A percentile compares a stretch with the other conserved stretches of the same genome.
These are phyloP conservation scores for Odobenus rosmarus DNA, from an alignment of 2,113 vertebrate genomes.

Conservation along the genomic window DNA sequence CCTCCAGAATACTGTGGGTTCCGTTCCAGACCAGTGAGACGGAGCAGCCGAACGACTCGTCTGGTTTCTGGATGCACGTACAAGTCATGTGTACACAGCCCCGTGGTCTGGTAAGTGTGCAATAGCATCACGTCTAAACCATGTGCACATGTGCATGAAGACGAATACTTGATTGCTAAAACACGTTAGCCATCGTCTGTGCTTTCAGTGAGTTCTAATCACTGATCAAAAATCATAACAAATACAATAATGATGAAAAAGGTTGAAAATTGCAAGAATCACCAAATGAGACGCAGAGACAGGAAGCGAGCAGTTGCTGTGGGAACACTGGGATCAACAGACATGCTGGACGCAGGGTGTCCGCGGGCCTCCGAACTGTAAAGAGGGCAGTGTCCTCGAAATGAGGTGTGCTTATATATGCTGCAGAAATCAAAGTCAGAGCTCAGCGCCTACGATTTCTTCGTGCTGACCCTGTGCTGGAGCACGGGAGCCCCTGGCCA, in stretches of 20 bases:
- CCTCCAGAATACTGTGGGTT: rapidly evolving
- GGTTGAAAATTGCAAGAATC: background rate
- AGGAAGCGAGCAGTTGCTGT: background rate
- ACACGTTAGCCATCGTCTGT: background rate
- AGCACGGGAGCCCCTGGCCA: rapidly evolving
- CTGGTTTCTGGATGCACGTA: rapidly evolving
- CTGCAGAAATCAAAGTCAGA: background rate
- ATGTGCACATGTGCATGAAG: rapidly evolving
- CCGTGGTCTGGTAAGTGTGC: background rate
- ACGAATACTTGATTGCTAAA: background rate
- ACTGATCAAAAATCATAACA: background rate
- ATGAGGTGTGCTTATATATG: rapidly evolving
- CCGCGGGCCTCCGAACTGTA: background rate
- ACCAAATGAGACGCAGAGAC: no score
- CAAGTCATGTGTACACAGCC: no score
- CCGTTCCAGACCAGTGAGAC: background rate
- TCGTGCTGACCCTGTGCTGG: rapidly evolving
- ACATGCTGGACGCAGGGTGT: background rate
- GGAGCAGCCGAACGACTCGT: background rate
- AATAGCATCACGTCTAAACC: background rate
- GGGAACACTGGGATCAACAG: rapidly evolving
- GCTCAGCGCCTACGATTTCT: rapidly evolving
- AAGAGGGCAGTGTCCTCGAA: rapidly evolving
- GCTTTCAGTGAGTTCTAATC: background rate
- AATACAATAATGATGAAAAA: background rate